These are phyloP conservation scores for Ochotona princeps DNA, from an alignment of 2,113 vertebrate species.

Conservation along the genomic window DNA sequence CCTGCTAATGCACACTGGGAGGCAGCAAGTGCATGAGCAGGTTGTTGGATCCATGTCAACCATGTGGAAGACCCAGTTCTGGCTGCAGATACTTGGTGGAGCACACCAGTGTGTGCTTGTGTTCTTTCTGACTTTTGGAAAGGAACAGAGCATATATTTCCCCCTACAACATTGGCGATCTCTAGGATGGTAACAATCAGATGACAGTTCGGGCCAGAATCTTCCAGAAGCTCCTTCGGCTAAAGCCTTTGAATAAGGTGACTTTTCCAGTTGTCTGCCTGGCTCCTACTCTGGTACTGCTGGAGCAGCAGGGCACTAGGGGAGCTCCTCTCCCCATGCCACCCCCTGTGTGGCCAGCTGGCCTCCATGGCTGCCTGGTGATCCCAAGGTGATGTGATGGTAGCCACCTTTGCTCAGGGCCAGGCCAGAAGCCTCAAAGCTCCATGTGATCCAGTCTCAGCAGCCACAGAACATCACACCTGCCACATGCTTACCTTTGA, in stretches of 20 bases:
- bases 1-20: too few relatives aligned
- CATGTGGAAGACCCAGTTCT: too few relatives aligned
- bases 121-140: too few relatives aligned
- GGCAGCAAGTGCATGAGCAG: too few relatives aligned
- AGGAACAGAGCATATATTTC: background rate
- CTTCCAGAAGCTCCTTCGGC: background rate
- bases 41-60: too few relatives aligned
- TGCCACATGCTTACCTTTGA: background rate
- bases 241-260: background rate
- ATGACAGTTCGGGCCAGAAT: background rate
- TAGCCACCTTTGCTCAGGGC: background rate
- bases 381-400: background rate
- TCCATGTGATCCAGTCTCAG: background rate
- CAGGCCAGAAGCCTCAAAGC: too few relatives aligned
- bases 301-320: background rate
- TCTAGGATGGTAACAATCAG: background rate
- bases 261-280: too few relatives aligned
- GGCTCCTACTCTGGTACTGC: background rate
- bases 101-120: too few relatives aligned
- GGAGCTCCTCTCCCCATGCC: background rate
- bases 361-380: background rate
- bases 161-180: background rate
- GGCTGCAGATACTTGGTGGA: too few relatives aligned
- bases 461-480: fast-evolving
- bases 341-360: fast-evolving